A percentile compares a stretch with the other conserved stretches of the same genome.
phyloP scores from a whole-genome alignment of 2,888 invertebrate genomes.

The Dicycla oo region DNA sequence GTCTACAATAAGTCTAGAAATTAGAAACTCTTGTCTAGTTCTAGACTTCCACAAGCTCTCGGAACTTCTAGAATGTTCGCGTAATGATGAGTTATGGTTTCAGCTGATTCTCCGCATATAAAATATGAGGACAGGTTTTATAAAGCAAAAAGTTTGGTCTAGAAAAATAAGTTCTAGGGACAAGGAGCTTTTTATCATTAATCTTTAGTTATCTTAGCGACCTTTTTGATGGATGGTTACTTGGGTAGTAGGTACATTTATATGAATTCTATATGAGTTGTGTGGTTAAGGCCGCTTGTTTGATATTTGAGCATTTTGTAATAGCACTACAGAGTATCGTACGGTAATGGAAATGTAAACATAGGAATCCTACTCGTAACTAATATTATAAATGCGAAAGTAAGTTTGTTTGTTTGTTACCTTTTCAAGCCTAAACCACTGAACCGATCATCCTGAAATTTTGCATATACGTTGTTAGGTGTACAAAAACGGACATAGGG shows the following conservation, averaged over 20 bases:
- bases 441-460: too few relatives aligned
- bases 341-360: constrained; percentile 19
- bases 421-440: too few relatives aligned
- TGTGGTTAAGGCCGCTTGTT: neutral
- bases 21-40: constrained; percentile 21
- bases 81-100: constrained; percentile 50
- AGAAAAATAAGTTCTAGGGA: constrained; percentile 23
- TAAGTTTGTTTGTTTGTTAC: too few relatives aligned
- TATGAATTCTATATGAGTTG: constrained; percentile 32
- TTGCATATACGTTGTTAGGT: too few relatives aligned
- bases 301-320: constrained; percentile 21
- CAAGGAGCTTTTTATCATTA: constrained; percentile 22
- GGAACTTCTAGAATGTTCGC: constrained; percentile 37
- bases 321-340: neutral
- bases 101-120: constrained; percentile 19
- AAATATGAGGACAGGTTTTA: constrained; percentile 39
- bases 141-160: constrained; percentile 9
- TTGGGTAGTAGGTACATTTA: neutral
- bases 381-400: too few relatives aligned
- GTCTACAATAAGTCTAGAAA: constrained; percentile 40
- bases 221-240: constrained; percentile 10
- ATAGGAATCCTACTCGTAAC: too few relatives aligned
- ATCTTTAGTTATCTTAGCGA: constrained; percentile 35
- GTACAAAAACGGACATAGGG: too few relatives aligned
- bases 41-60: constrained; percentile 38